Base-by-base conservation (phyloP, 2,888 invertebrate genomes). In the Pseudeuparius sepicola region DNA sequence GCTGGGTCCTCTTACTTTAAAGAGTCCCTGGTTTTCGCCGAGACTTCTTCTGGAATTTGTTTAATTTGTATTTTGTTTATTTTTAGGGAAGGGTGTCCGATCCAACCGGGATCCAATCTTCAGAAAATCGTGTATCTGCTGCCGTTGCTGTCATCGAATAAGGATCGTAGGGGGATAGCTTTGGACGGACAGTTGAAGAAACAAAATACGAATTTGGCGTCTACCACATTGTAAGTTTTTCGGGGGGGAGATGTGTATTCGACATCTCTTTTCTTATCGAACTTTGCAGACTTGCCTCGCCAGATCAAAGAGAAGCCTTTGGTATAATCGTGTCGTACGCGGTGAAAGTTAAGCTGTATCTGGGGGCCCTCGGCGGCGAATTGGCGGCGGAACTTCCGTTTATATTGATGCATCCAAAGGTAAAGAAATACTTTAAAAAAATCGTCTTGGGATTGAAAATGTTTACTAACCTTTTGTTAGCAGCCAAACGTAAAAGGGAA, bases 241-340 rank as follows among this genome's bases (percentile, higher is more conserved):
- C n/a, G n/a, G n/a, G n/a, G n/a, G n/a, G n/a, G n/a, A n/a, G n/a
- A n/a, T n/a, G n/a, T n/a, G n/a, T n/a, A n/a, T n/a, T n/a, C n/a
- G n/a, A n/a, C n/a, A n/a, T n/a, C n/a, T n/a, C n/a, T n/a, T n/a
- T n/a, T n/a, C n/a, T n/a, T 20, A 20, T 20, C n/a, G 20, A 20
- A 7, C n/a, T 14, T 44, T 61, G 13, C 50, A 80, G 79, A 37
- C 61, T 82, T 41, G 72, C 76, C 17, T 70, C 75, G 43, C 79
- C 86, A 7, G 88, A 89, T 52, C 80, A 86, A 52, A 79, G 88
- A 42, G 93, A 94, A 62, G 85, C 88, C 31, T 89, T 94, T 57
- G 94, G 94, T 40, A 93, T 94, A 52, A 82, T 94, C 47, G 92
- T 96, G 7, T 92, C 90, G 24, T 96, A 96, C 69, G 86, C 86